Evolutionary conservation across 2,113 vertebrate genomes (phyloP).

Genomic region (Rhea americana): DNA sequence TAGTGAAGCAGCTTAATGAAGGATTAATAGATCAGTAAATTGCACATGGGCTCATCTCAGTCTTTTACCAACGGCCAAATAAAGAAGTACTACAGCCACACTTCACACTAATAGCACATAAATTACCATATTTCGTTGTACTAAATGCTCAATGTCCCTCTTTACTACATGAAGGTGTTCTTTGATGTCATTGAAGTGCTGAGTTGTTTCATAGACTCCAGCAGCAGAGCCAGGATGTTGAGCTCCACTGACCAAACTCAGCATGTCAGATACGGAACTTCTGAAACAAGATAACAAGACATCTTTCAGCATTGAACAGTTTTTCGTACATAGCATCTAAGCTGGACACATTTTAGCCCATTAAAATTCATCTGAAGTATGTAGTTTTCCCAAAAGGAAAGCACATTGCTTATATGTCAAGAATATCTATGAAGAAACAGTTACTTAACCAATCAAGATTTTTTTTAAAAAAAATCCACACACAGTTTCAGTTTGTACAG

Average conservation of each 20-base stretch:
- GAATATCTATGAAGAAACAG: neutral
- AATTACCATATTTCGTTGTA: slow-evolving; percentile 81
- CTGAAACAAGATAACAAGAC: slow-evolving; percentile 70
- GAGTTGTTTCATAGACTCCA: slow-evolving; percentile 84
- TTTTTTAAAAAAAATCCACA: neutral
- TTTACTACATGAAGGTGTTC: slow-evolving; percentile 93
- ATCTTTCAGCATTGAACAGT: neutral
- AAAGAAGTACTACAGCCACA: neutral
- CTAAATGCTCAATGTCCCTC: slow-evolving; percentile 87
- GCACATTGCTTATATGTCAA: neutral
- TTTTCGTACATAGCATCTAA: neutral
- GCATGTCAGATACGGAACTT: slow-evolving; percentile 81
- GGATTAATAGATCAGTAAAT: slow-evolving; percentile 54
- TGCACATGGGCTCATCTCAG: slow-evolving; percentile 22
- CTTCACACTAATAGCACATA: neutral
- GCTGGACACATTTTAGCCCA: neutral
- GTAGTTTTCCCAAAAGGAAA: neutral
- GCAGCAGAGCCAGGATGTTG: slow-evolving; percentile 80
- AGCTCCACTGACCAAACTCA: slow-evolving; percentile 79
- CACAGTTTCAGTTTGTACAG: neutral
- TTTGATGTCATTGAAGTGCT: slow-evolving; percentile 96
- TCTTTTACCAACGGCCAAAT: neutral
- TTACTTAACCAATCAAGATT: neutral
- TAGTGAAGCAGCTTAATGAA: slow-evolving; percentile 48
- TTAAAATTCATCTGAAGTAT: neutral